Conservation (phyloP, 92 coral and sea anemone genomes). For the Paramuricea clavata region DNA sequence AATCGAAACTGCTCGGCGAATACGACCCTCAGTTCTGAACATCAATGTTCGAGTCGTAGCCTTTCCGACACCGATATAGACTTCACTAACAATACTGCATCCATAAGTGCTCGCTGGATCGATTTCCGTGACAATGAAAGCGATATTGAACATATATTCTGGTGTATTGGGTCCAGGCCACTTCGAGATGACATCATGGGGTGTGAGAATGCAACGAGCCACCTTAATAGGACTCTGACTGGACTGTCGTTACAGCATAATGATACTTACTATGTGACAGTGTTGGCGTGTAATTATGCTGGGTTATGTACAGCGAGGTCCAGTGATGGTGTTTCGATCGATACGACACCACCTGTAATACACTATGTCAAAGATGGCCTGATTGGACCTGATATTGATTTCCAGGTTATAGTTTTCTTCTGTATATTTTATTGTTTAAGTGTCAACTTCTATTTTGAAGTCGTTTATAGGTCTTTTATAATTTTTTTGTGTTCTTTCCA, state of each 20-base stretch:
- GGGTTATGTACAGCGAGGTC: conserved; percentile 87
- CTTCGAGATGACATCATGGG: conserved; percentile 81
- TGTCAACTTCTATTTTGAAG: too few relatives aligned
- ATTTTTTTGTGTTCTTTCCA: too few relatives aligned
- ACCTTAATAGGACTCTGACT: conserved; percentile 83
- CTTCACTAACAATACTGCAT: conserved; percentile 86
- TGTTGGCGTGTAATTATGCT: conserved; percentile 95
- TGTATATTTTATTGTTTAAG: background rate
- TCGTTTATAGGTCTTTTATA: too few relatives aligned
- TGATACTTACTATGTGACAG: conserved; percentile 87
- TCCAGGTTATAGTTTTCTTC: conserved; percentile 73
- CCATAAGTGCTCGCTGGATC: conserved; percentile 91
- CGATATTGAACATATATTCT: conserved; percentile 84
- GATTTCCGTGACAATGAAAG: conserved; percentile 95
- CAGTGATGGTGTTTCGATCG: conserved; percentile 90
- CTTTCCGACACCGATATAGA: conserved; percentile 92
- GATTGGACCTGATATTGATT: conserved; percentile 97
- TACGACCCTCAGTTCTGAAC: conserved; percentile 89
- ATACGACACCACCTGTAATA: conserved; percentile 91
- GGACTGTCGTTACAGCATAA: conserved; percentile 79
- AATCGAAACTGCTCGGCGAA: conserved; percentile 85
- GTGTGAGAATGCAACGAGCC: conserved; percentile 86
- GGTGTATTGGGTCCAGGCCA: conserved; percentile 78
- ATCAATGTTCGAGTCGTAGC: conserved; percentile 91
- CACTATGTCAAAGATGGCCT: conserved; percentile 92